A percentile compares a stretch with the other conserved stretches of the same genome.
phyloP scores from a whole-genome alignment of 2,797 vertebrate species.

The Clarias pachynema region DNA sequence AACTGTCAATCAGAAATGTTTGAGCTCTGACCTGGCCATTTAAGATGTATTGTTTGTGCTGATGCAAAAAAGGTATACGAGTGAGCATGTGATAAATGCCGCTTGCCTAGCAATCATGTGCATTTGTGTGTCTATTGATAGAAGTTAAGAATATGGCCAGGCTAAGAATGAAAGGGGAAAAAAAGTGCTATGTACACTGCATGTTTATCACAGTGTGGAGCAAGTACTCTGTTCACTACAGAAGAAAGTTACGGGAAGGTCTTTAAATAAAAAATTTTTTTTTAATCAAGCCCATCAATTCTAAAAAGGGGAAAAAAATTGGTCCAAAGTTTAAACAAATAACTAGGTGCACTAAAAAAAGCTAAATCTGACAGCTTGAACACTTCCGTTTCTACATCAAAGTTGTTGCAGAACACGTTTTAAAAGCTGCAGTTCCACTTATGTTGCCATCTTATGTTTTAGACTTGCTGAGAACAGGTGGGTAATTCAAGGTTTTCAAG shows the following conservation, averaged over 20 bases:
- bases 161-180: not conserved
- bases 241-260: not conserved
- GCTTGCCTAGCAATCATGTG: not conserved
- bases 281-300: no score
- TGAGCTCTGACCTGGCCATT: no score
- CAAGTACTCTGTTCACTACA: not conserved
- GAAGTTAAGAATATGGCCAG: not conserved
- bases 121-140: not conserved
- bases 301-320: not conserved
- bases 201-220: not conserved
- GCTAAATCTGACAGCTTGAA: not conserved
- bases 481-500: slow-evolving; percentile 21
- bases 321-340: slow-evolving; percentile 1
- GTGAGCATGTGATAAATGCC: not conserved
- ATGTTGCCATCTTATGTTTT: not conserved
- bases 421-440: not conserved
- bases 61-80: not conserved
- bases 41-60: not conserved
- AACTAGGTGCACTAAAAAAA: not conserved
- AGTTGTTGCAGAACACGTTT: not conserved
- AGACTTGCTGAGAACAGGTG: slow-evolving; percentile 27
- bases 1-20: not conserved
- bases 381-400: not conserved
- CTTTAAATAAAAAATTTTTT: not conserved
- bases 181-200: not conserved